Evolutionary conservation across 2,888 invertebrate genomes (phyloP).

Genomic region (Cyclophora punctaria): DNA sequence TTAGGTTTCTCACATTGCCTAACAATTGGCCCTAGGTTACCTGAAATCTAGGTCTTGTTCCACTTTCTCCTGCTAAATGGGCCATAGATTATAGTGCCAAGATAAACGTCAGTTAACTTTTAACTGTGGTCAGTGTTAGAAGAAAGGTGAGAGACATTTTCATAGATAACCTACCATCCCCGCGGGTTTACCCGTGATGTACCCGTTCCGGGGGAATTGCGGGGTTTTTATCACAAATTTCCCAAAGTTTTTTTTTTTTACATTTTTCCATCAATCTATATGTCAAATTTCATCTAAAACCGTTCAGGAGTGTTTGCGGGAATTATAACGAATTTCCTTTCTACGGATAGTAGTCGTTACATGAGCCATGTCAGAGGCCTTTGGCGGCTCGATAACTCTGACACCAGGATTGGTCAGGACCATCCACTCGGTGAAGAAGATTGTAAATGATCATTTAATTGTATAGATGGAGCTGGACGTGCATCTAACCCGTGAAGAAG

Average conservation of each 20-base stretch:
- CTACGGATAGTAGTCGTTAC: no score
- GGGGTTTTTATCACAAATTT: not conserved
- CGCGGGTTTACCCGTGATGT: not conserved
- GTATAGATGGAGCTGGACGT: slow-evolving; percentile 79
- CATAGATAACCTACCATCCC: not conserved
- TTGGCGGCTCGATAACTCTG: no score
- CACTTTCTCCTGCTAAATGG: slow-evolving; percentile 8
- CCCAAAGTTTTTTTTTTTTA: not conserved
- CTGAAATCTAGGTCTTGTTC: slow-evolving; percentile 12
- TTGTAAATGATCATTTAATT: no score
- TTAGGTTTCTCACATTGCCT: no score
- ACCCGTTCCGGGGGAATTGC: not conserved
- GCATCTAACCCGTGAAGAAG: slow-evolving; percentile 75
- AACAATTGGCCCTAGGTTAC: no score
- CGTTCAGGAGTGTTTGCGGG: no score
- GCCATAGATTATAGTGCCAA: slow-evolving; percentile 36
- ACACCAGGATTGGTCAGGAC: no score
- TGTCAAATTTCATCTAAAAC: slow-evolving; percentile 7
- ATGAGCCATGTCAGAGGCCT: no score
- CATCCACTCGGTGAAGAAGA: no score
- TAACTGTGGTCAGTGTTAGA: slow-evolving; percentile 24
- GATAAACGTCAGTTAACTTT: slow-evolving; percentile 30
- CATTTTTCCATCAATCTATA: not conserved
- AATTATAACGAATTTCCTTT: no score
- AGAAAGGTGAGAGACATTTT: not conserved